Evolutionary conservation across 2,113 vertebrate species (phyloP), one percentile per base, ranked within the genome.

Genomic region (Taurulus bubalis): DNA sequence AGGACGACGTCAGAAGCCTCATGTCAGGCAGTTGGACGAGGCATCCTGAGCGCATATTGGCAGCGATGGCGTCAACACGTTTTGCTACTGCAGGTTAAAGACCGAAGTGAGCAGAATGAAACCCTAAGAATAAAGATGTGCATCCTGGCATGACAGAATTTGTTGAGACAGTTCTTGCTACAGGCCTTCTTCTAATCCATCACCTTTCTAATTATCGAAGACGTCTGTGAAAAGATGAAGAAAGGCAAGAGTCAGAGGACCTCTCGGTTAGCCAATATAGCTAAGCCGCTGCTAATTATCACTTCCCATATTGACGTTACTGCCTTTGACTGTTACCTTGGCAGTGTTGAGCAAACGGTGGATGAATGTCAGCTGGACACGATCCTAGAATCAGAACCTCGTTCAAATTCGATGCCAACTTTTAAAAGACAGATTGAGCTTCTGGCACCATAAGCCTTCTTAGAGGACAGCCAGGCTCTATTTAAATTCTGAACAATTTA

Each of bases 251-350:
- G 77, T 82, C 84, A 78, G 47, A 83, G 76, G 53, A 89, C 72
- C 79, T 56, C 60, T 68, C 75, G 84, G 71, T 75, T 78, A 74
- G 85, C 84, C 85, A 75, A 71, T 87, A 75, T 88, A 73, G 83
- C 90, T 88, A 90, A 89, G 86, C 81, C 77, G 85, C 36, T 82
- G 90, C 88, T 90, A 83, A 92, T 89, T 80, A 86, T 85, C 83
- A 85, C 85, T 76, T 88, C 79, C 78, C 47, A 53, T 89, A 85
- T 88, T 77, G 86, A 92, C 68, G 10, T 77, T n/a, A 75, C 84
- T 89, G 91, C 84, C 82, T 80, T 87, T 76, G 70, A 86, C 77
- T 68, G 78, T 87, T 86, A 87, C 83, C 74, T 83, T 92, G 91
- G 90, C 90, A 90, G 90, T 88, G 89, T 64, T 83, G 79, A 83